phyloP scores from a whole-genome alignment of 2,888 invertebrate species.

The Phyto melanocephala region DNA sequence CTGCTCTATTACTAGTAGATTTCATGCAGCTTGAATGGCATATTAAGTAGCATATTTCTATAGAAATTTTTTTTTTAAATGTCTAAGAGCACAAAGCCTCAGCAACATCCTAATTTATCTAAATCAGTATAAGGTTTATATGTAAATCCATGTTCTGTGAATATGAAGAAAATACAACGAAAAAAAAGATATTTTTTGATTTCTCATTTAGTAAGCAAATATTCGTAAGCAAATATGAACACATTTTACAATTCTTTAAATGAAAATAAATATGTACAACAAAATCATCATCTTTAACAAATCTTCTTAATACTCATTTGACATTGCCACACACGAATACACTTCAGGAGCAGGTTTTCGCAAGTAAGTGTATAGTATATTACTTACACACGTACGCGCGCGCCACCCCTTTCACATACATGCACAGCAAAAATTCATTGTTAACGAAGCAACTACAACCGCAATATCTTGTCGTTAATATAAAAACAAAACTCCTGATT shows the following conservation, averaged over 20 bases:
- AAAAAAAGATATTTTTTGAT: slow-evolving; percentile 28
- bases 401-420: neutral
- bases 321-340: neutral
- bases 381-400: slow-evolving; percentile 53
- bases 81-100: neutral
- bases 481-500: neutral
- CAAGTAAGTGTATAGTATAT: neutral
- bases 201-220: slow-evolving; percentile 54
- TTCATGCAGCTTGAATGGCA: neutral
- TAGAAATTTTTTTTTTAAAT: neutral
- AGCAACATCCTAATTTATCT: slow-evolving; percentile 40
- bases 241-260: neutral
- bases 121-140: slow-evolving; percentile 19
- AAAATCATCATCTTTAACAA: slow-evolving; percentile 24
- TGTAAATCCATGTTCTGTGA: neutral
- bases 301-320: neutral
- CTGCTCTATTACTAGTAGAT: neutral
- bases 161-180: neutral
- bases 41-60: neutral
- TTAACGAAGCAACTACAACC: neutral
- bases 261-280: neutral
- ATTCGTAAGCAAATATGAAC: neutral
- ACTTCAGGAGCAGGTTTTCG: slow-evolving; percentile 12
- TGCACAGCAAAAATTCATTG: slow-evolving; percentile 6
- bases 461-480: neutral